These are phyloP conservation scores for Octodon degus DNA, from an alignment of 2,113 vertebrate species.

Conservation along the genomic window DNA sequence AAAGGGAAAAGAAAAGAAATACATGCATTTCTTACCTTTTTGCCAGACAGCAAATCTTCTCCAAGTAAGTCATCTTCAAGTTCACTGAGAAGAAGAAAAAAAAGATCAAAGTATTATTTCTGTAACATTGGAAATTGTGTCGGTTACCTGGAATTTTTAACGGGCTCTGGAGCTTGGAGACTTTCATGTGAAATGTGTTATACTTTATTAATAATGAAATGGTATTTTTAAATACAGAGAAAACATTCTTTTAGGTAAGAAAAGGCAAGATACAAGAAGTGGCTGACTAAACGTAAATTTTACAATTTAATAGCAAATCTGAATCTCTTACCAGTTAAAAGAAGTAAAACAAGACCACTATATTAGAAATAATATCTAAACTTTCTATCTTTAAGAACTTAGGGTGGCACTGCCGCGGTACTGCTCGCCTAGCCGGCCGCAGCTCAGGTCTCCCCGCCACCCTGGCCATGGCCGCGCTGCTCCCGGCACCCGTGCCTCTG, in stretches of 20 bases:
- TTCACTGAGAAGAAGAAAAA: constrained; percentile 88
- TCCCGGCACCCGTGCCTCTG: constrained; percentile 51
- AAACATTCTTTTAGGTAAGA: background rate
- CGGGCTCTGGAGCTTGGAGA: background rate
- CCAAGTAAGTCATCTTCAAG: constrained; percentile 96
- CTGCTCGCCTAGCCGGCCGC: background rate
- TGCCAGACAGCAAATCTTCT: constrained; percentile 94
- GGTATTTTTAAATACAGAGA: background rate
- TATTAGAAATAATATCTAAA: background rate
- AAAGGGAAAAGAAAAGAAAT: no score
- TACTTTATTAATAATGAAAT: background rate
- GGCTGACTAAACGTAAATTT: background rate
- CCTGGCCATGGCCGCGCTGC: constrained; percentile 78
- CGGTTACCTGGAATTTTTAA: background rate
- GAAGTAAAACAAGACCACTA: background rate
- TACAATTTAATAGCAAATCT: background rate
- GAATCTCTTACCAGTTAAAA: background rate
- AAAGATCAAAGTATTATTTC: background rate
- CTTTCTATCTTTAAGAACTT: constrained; percentile 17
- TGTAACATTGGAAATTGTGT: background rate
- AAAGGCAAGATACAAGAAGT: background rate
- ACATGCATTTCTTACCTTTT: constrained; percentile 91
- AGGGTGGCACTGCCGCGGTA: no score
- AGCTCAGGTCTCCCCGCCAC: constrained; percentile 73
- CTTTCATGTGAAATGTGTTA: background rate